Conservation (phyloP, 2,797 vertebrate species). For the Semotilus atromaculatus region DNA sequence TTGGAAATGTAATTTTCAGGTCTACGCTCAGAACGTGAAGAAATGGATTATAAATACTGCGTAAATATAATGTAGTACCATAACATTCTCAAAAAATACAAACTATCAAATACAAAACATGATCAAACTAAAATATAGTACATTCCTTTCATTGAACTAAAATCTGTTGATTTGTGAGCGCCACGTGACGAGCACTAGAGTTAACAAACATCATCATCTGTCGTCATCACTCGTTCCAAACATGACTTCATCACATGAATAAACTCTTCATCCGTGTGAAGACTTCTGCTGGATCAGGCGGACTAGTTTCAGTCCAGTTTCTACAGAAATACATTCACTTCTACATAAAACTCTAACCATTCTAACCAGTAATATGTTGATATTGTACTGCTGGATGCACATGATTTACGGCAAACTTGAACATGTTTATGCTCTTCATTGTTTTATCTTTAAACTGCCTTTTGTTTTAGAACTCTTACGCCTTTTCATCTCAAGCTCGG, state of each 20-base stretch:
- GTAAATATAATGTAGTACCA: too few species aligned
- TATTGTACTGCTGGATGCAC: conserved; percentile 17
- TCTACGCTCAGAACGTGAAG: too few species aligned
- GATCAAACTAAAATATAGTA: too few species aligned
- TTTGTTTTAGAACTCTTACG: not conserved
- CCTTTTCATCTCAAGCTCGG: not conserved
- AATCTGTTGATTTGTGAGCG: too few species aligned
- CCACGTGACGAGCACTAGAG: not conserved
- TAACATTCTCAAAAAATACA: too few species aligned
- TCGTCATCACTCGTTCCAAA: not conserved
- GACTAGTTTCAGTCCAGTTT: not conserved
- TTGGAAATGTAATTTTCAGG: too few species aligned
- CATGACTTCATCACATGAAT: not conserved
- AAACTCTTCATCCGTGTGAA: not conserved
- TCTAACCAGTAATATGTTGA: not conserved
- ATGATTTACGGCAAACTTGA: conserved; percentile 16
- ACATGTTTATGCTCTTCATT: not conserved
- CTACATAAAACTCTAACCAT: too few species aligned
- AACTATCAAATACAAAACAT: too few species aligned
- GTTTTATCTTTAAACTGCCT: not conserved
- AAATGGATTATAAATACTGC: too few species aligned
- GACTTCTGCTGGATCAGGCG: not conserved
- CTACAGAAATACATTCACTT: too few species aligned
- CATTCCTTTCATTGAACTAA: too few species aligned
- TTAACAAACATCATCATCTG: not conserved